A percentile compares a stretch with the other conserved stretches of the same genome.
phyloP scores from a whole-genome alignment of 2,888 invertebrate species.

The Drosophila rellima region DNA sequence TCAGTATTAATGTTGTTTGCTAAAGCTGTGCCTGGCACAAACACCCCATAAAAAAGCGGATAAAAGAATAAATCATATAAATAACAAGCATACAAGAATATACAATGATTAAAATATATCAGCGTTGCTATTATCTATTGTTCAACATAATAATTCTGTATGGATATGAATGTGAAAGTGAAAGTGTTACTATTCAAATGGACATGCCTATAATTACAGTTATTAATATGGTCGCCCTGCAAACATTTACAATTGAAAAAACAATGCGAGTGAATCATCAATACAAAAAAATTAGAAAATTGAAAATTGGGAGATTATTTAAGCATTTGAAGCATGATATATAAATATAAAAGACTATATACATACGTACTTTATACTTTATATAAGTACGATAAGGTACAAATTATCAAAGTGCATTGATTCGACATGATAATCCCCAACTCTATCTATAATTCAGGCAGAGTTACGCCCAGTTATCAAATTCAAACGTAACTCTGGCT shows the following conservation, averaged over 20 bases:
- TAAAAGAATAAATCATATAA: slow-evolving; percentile 2
- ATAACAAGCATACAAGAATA: slow-evolving; percentile 1
- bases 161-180: slow-evolving; percentile 6
- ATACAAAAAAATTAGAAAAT: background rate
- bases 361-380: background rate
- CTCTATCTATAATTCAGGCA: background rate
- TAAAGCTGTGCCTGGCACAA: slow-evolving; percentile 47
- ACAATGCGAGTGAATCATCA: slow-evolving; percentile 1
- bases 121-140: slow-evolving; percentile 5
- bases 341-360: background rate
- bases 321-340: background rate
- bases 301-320: background rate
- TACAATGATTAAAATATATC: background rate
- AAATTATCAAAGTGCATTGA: slow-evolving; percentile 13
- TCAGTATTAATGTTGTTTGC: slow-evolving; percentile 5
- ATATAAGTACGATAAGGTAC: background rate
- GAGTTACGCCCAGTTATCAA: slow-evolving; percentile 16
- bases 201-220: background rate
- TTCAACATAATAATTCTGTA: background rate
- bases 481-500: background rate
- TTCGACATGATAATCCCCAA: slow-evolving; percentile 18
- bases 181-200: slow-evolving; percentile 8
- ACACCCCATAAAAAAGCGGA: slow-evolving; percentile 50
- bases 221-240: background rate
- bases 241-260: background rate